These are phyloP conservation scores for Thalassaphorura encarpata DNA, from an alignment of 1,140 invertebrate species.

Conservation along the genomic window DNA sequence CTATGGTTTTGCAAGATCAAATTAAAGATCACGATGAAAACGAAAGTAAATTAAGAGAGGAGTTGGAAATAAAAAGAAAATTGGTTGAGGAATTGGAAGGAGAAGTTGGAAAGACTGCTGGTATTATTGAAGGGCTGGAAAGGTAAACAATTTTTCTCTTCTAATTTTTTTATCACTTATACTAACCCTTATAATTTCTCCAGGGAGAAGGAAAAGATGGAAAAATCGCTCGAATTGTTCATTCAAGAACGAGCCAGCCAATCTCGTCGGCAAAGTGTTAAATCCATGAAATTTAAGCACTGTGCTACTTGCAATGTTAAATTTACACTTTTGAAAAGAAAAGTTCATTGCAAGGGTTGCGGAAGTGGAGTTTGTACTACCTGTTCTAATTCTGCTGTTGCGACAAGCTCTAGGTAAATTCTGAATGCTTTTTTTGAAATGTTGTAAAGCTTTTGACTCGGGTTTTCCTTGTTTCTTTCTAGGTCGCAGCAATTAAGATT, in stretches of 20 bases:
- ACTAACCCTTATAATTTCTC: too few species aligned
- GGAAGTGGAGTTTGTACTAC: background rate
- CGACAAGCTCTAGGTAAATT: too few species aligned
- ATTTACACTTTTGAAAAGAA: slow-evolving; percentile 2
- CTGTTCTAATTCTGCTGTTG: too few species aligned
- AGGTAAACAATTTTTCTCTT: too few species aligned
- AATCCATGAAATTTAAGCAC: background rate
- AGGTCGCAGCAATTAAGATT: too few species aligned
- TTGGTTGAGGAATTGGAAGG: slow-evolving; percentile 17
- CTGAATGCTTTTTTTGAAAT: too few species aligned
- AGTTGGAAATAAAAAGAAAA: slow-evolving; percentile 16
- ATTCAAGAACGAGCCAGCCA: background rate
- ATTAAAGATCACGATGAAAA: slow-evolving; percentile 7
- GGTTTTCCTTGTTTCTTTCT: too few species aligned
- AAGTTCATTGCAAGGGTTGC: slow-evolving; percentile 1
- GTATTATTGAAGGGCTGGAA: slow-evolving; percentile 2
- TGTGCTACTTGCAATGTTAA: background rate
- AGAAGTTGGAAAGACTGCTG: slow-evolving; percentile 14
- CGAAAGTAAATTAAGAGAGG: slow-evolving; percentile 15
- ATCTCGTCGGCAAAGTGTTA: background rate
- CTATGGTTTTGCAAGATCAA: slow-evolving; percentile 4
- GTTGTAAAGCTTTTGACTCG: too few species aligned
- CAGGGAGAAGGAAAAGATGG: slow-evolving; percentile 1
- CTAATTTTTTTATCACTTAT: too few species aligned
- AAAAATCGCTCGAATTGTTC: background rate